Evolutionary conservation across 2,888 invertebrate species (phyloP).

Genomic region (Entomobrya multifasciata): DNA sequence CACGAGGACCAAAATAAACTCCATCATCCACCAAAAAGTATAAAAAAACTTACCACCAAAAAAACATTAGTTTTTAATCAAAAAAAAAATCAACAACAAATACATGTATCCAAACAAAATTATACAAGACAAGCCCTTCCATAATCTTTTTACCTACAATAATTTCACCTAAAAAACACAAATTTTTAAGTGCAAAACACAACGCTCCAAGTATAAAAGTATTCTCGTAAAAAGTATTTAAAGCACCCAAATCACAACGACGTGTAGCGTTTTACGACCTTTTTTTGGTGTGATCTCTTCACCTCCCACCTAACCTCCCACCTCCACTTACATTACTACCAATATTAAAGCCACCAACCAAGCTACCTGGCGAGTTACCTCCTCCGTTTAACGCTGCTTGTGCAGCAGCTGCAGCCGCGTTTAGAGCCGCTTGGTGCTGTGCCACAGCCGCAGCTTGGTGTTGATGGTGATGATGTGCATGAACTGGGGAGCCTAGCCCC

Average conservation of each 20-base stretch:
- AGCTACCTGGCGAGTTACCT: conserved; percentile 47
- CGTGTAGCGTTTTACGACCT: conserved; percentile 12
- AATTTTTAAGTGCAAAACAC: background rate
- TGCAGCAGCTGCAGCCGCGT: conserved; percentile 55
- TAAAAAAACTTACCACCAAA: background rate
- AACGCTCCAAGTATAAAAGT: background rate
- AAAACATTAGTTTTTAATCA: too few species aligned
- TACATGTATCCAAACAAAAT: too few species aligned
- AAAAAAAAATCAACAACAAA: too few species aligned
- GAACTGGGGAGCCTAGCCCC: too few species aligned
- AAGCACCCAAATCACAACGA: conserved; percentile 76
- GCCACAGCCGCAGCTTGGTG: background rate
- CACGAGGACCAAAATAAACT: background rate
- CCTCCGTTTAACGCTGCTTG: conserved; percentile 52
- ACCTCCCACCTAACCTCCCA: conserved; percentile 48
- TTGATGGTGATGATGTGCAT: background rate
- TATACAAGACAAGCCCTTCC: too few species aligned
- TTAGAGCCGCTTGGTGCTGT: conserved; percentile 6
- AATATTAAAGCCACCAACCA: conserved; percentile 66
- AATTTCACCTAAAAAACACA: too few species aligned
- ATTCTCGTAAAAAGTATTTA: conserved; percentile 45
- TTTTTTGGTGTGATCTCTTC: conserved; percentile 12
- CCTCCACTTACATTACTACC: conserved; percentile 47
- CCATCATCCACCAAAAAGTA: background rate
- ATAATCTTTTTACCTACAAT: too few species aligned